phyloP scores from a whole-genome alignment of 2,797 vertebrate species.

The Etheostoma nigrum region DNA sequence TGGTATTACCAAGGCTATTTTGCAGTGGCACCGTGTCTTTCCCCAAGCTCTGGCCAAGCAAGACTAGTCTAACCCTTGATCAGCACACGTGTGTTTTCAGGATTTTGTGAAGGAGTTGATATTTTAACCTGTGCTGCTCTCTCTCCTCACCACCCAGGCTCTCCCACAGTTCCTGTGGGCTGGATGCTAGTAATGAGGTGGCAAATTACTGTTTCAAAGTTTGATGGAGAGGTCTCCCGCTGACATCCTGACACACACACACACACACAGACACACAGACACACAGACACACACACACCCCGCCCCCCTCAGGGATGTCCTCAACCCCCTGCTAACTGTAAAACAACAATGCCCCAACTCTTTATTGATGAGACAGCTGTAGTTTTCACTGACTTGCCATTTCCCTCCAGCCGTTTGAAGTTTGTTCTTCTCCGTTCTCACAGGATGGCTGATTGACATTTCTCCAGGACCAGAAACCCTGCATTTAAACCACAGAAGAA shows the following conservation, averaged over 20 bases:
- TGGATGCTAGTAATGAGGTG: slow-evolving; percentile 84
- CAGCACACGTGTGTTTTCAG: neutral
- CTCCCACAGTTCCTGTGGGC: slow-evolving; percentile 78
- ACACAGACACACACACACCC: slow-evolving; percentile 44
- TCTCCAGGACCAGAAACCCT: slow-evolving; percentile 31
- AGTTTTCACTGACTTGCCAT: slow-evolving; percentile 82
- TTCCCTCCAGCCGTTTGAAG: slow-evolving; percentile 78
- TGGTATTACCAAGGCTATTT: no score
- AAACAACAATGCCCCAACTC: slow-evolving; percentile 76
- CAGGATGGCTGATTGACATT: slow-evolving; percentile 61
- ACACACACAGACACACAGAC: slow-evolving; percentile 31
- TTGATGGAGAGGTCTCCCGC: slow-evolving; percentile 81
- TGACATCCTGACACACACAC: slow-evolving; percentile 65
- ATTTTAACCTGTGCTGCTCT: slow-evolving; percentile 45
- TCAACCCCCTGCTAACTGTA: slow-evolving; percentile 78
- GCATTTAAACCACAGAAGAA: slow-evolving; percentile 22
- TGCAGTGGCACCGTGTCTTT: no score
- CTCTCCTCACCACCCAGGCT: slow-evolving; percentile 53
- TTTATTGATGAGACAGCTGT: slow-evolving; percentile 83
- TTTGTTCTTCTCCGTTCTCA: slow-evolving; percentile 60
- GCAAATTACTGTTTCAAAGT: slow-evolving; percentile 86
- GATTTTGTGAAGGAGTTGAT: slow-evolving; percentile 22
- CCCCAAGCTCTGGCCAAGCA: no score
- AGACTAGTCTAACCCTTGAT: neutral
- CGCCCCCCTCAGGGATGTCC: slow-evolving; percentile 49